Base-by-base conservation (phyloP, 2,113 vertebrate species). In the Pteropus alecto region DNA sequence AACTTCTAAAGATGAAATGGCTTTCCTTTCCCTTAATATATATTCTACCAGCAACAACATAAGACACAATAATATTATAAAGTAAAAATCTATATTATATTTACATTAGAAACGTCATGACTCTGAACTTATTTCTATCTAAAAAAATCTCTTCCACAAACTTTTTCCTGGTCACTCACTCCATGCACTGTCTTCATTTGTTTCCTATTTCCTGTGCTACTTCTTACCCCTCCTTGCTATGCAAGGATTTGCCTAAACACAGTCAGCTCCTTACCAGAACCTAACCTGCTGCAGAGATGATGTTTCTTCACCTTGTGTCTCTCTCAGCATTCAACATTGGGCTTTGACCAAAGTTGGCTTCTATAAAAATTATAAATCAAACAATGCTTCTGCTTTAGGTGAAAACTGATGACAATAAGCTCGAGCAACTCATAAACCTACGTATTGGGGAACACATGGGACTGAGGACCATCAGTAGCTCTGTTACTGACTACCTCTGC, bases 101-200 rank as follows among this genome's bases (percentile, higher is more conserved):
- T 93, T 74, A 95, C n/a, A 85, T 73, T 78, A 76, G 35, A 56
- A 93, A 82, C 90, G 81, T 24, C 38, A 22, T 12, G 61, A 87
- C 87, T 97, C 38, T 89, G 58, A 96, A 70, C 15, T 56, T 41
- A 93, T 61, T 94, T 94, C 67, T 54, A 83, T 48, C 48, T 51
- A 46, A 92, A 81, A 81, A 19, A 88, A n/a, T 54, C 48, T 96
- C 85, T 86, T 90, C 16, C 43, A 90, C 9, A 43, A 56, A 90
- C 51, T 61, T 68, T 67, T 96, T 56, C 70, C 46, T 77, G 41
- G 38, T 41, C 24, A 58, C 76, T 76, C 33, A 51, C 46, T 96
- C 33, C 21, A 30, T 14, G 26, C 5, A 19, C 24, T n/a, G 13
- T 16, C 38, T 51, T 51, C 21, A 18, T 18, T 70, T 93, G 78